Percentiles rank a stretch among this genome's conserved stretches.
These are phyloP conservation scores for Porites lutea DNA, from an alignment of 64 coral and sea anemone genomes.

Conservation along the genomic window DNA sequence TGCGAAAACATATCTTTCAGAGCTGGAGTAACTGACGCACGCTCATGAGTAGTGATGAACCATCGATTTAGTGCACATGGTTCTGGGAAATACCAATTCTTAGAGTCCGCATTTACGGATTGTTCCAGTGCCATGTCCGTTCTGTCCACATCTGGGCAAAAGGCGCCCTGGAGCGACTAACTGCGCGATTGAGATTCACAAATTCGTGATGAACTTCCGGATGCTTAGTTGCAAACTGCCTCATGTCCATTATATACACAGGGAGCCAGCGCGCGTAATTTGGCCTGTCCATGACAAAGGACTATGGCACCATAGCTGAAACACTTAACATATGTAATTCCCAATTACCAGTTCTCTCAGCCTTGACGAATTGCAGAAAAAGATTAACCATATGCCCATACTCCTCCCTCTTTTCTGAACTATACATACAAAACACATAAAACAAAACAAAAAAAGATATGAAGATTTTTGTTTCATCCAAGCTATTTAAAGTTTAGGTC, in stretches of 20 bases:
- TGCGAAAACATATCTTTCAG: conserved; percentile 19
- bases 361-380: conserved; percentile 22
- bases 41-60: conserved; percentile 34
- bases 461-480: too few relatives aligned
- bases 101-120: conserved; percentile 44
- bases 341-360: conserved; percentile 1
- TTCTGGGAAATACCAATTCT: conserved; percentile 51
- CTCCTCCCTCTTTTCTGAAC: background rate
- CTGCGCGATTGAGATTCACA: conserved; percentile 43
- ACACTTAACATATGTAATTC: background rate
- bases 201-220: conserved; percentile 38
- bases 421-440: too few relatives aligned
- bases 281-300: conserved; percentile 7
- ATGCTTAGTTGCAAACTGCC: conserved; percentile 17
- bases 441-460: too few relatives aligned
- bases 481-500: too few relatives aligned
- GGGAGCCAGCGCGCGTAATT: conserved; percentile 2
- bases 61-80: conserved; percentile 9
- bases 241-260: conserved; percentile 14
- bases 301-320: conserved; percentile 3
- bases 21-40: conserved; percentile 34
- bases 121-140: conserved; percentile 73
- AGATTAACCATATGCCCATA: background rate
- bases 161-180: conserved; percentile 44
- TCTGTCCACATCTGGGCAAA: conserved; percentile 66